Evolutionary conservation across 2,888 invertebrate genomes (phyloP), one percentile per base, ranked within the genome.

Genomic region (Nasonia oneida): DNA sequence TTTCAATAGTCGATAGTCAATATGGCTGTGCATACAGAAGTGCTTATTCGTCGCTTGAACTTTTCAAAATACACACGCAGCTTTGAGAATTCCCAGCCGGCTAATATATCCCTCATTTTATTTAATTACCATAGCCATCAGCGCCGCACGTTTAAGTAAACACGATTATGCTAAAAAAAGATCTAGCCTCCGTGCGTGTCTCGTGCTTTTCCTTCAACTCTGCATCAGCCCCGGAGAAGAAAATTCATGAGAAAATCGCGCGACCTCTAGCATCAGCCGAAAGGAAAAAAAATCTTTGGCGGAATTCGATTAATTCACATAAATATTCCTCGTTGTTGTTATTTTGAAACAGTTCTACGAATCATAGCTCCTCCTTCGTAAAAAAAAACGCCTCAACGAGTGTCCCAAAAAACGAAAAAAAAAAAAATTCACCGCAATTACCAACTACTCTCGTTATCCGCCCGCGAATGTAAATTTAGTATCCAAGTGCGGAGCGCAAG

Each of bases 81-180:
- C 33, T 67, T 67, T 67, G 33, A 12, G 33, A 14, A 67, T 33
- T 67, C 14, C 33, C 57, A 61, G n/a, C 8, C n/a, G 57, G 33
- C 33, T 12, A 14, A 1, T 23, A 61, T 61, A 53, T 57, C 33
- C 10, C 4, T 1, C 33, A 67, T 33, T 61, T 23, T 67, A 0
- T 67, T 33, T 67, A 67, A 29, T 67, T 33, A 29, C 29, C n/a
- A 61, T 8, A 67, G 23, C 15, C 67, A 14, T 12, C 10, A 12
- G 29, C 67, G 67, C 29, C 67, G 29, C 29, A 33, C 67, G 33
- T 67, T 67, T 15, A 67, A 67, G 67, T 14, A 67, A 67, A 67
- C 14, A 33, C 33, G 33, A 67, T 67, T 67, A 67, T 67, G 10
- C 67, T 33, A 67, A 67, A 33, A 67, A 67, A 67, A 67, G 67